phyloP scores from a whole-genome alignment of 2,797 vertebrate genomes.

The Percopsis omiscomaycus region DNA sequence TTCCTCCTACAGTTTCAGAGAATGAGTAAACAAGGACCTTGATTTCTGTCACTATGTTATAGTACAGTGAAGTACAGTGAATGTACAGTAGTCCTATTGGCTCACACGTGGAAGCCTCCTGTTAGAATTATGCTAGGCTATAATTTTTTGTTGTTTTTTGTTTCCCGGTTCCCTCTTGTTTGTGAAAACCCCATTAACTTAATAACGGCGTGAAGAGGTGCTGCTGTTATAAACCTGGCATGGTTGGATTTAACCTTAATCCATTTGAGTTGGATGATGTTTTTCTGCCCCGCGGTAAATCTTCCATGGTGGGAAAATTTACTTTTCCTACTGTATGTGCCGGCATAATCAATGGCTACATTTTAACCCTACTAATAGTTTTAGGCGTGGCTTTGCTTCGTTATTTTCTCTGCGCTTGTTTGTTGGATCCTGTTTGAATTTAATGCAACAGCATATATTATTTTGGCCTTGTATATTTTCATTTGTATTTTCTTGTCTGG shows the following conservation, averaged over 20 bases:
- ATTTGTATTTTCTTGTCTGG: not conserved
- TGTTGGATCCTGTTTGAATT: constrained; percentile 5
- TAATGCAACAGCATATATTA: not conserved
- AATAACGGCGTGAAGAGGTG: constrained; percentile 46
- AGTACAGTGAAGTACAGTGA: not conserved
- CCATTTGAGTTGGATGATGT: constrained; percentile 2
- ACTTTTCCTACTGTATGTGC: not conserved
- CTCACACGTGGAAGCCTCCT: constrained; percentile 4
- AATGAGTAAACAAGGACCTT: not conserved
- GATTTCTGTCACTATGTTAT: not conserved
- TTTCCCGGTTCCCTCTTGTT: constrained; percentile 14
- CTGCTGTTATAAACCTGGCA: constrained; percentile 21
- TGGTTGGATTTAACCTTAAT: constrained; percentile 4
- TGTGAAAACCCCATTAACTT: constrained; percentile 48
- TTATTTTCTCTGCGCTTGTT: not conserved
- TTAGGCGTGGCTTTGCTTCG: constrained; percentile 3
- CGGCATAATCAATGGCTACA: constrained; percentile 8
- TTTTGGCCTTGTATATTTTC: not conserved
- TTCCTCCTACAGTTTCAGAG: not conserved
- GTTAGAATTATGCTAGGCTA: constrained; percentile 11
- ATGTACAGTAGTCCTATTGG: not conserved
- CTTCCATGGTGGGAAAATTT: not conserved
- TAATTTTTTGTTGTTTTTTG: constrained; percentile 15
- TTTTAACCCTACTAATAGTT: not conserved
- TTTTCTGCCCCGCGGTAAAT: not conserved